Evolutionary conservation across 1,140 invertebrate genomes (phyloP), one percentile per base, ranked within the genome.

Genomic region (Drosophila albomicans): DNA sequence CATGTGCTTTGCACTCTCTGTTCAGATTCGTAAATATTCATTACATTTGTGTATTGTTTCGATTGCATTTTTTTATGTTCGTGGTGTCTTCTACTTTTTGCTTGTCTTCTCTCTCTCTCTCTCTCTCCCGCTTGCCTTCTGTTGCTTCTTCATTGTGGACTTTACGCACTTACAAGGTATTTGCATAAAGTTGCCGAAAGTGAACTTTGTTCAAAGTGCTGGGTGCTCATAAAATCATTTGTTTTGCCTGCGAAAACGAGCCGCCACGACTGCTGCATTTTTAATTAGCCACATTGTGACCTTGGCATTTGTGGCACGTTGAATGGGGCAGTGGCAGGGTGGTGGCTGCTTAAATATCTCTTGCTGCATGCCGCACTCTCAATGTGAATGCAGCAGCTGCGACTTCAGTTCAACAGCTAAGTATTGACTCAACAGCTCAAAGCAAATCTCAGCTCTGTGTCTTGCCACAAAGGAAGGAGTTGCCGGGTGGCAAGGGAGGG

Each of bases 21-120:
- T 61, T 65, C 75, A 49, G 54, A 67, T 77, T 89, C 85, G 85
- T 88, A 81, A 88, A 88, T 88, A 88, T 88, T 88, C 85, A 88
- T 88, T 81, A 85, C 78, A 79, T 70, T 77, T 81, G 72, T 70
- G 71, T 81, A 85, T 89, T 76, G 81, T 72, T 69, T 30, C 59
- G 58, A 59, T 51, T 57, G 46, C 57, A 46, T 30, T 41, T 41
- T 30, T 49, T 65, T 7, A 25, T 25, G 20, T 25, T 35, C 28
- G n/a, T 52, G 15, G 25, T 16, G 25, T 6, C 10, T 52, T 25
- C 20, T 25, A 25, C 20, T 10, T 6, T 49, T 7, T 65, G 16
- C 2, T 8, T 38, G 5, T 2, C 45, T 38, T 10, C 13, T 56
- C 35, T 43, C 43, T 15, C 32, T 13, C 13, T 65, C 20, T 28